Evolutionary conservation across 2,888 invertebrate species (phyloP), one percentile per base, ranked within the genome.

Genomic region (Gnatocerus cornutus): DNA sequence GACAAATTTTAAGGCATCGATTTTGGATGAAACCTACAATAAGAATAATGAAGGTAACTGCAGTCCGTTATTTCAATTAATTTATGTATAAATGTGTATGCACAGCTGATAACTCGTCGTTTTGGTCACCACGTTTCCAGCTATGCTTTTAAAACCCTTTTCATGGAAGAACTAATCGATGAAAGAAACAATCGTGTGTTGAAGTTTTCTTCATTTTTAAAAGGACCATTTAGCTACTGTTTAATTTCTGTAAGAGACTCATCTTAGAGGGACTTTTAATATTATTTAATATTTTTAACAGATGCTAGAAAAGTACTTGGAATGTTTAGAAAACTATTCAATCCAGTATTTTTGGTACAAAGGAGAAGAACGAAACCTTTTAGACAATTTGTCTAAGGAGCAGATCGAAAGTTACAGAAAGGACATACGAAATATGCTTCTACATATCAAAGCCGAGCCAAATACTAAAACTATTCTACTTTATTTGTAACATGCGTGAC

Each of bases 321-420:
- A 14, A 14, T 55, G 10, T 16, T 21, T 55, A 13, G 21, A 37
- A 2, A n/a, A 39, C 14, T 7, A 39, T 4, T n/a, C 33, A 21
- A 55, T 55, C 16, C 21, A 14, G 4, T 55, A 55, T 39, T 55
- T 39, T 39, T 55, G 55, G 55, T n/a, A 55, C 13, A 55, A 13
- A 39, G 39, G 29, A 14, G 29, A 33, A 30, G 29, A 55, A 8
- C 13, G 33, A 9, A n/a, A 37, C 14, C 39, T 55, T 39, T 16
- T 39, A 10, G 39, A 55, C n/a, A 37, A 39, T 16, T 55, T 55
- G 10, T 33, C 39, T 1, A 9, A 9, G 8, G 12, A 33, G 16
- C 55, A 55, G 33, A 16, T 13, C 2, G n/a, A 55, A n/a, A 8
- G 9, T 33, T 55, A 39, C 39, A 16, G 9, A 16, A 21, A 16